Conservation (phyloP, 2,113 vertebrate species). For the Hydrochoerus hydrochaeris region DNA sequence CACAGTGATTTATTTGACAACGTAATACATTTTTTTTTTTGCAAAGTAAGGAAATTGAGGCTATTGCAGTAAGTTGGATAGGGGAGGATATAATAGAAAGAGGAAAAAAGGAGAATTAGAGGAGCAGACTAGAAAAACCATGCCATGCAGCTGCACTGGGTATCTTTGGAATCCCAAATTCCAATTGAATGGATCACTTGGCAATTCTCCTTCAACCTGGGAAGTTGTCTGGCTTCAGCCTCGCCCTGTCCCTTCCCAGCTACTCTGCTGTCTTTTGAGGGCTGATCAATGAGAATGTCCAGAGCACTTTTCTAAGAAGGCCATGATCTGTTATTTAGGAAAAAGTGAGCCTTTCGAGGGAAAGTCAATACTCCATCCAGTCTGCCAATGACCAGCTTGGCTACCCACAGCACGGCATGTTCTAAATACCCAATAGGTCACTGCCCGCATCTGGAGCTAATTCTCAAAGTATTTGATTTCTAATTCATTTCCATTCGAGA, state of each 20-base stretch:
- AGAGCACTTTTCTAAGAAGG: slow-evolving; percentile 53
- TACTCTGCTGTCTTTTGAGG: background rate
- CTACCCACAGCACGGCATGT: background rate
- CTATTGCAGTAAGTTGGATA: background rate
- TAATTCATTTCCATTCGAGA: slow-evolving; percentile 18
- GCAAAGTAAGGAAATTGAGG: slow-evolving; percentile 1
- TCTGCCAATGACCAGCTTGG: background rate
- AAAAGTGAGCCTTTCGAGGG: background rate
- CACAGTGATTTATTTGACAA: slow-evolving; percentile 54
- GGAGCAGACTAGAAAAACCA: background rate
- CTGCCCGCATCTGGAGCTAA: background rate
- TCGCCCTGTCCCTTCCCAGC: background rate
- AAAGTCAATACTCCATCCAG: background rate
- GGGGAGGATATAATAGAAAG: background rate
- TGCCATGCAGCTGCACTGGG: background rate
- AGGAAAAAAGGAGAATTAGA: background rate
- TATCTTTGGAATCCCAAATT: background rate
- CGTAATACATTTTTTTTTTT: background rate
- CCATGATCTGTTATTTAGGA: slow-evolving; percentile 26
- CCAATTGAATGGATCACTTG: background rate
- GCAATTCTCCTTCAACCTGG: background rate
- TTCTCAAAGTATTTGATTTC: background rate
- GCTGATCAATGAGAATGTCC: background rate
- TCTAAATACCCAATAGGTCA: background rate
- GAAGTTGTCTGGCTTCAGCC: background rate